Evolutionary conservation across 1,140 invertebrate species (phyloP).

Genomic region (Heterodera schachtii): DNA sequence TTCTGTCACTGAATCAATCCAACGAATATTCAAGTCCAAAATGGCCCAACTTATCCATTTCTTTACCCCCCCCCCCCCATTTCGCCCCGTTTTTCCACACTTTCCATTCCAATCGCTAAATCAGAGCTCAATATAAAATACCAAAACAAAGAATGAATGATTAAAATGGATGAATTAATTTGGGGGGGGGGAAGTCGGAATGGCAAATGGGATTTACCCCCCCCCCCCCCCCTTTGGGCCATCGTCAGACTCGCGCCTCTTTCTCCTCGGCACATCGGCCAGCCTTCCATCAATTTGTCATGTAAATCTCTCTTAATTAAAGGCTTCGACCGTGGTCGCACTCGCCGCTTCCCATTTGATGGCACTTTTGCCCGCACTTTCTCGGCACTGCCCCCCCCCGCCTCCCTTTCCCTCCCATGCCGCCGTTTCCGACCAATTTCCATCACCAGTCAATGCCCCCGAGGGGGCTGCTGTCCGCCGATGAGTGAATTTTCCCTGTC

Average conservation of each 20-base stretch:
- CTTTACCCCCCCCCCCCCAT: no score
- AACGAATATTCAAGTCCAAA: neutral
- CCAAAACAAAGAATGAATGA: no score
- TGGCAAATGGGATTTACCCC: no score
- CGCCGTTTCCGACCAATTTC: neutral
- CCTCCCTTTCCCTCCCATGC: neutral
- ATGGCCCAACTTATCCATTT: neutral
- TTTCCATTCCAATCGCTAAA: no score
- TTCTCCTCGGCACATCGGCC: no score
- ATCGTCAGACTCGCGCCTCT: no score
- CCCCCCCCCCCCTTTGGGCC: no score
- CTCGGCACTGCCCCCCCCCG: neutral
- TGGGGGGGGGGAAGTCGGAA: no score
- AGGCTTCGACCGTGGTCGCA: neutral
- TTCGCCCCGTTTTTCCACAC: no score
- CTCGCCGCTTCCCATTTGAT: no score
- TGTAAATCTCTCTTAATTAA: neutral
- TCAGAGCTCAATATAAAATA: no score
- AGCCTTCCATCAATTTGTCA: neutral
- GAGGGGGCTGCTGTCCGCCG: neutral
- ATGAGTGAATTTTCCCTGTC: neutral
- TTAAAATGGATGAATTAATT: no score
- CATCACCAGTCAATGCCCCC: neutral
- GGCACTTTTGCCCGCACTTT: neutral
- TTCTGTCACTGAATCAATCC: neutral